Evolutionary conservation across 2,113 vertebrate species (phyloP).

Genomic region (Ramphastos sulfuratus): DNA sequence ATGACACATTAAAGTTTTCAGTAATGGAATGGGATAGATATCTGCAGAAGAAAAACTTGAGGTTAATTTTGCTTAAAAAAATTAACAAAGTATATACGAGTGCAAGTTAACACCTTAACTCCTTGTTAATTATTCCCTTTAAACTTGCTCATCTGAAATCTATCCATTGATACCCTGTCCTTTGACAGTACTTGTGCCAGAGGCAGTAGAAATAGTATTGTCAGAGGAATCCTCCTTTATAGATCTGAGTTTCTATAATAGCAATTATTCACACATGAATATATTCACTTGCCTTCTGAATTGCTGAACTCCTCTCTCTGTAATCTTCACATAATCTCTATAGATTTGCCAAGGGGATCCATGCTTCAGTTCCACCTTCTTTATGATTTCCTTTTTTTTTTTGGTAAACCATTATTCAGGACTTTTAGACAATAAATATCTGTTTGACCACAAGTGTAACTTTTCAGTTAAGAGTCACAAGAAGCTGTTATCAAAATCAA

Average conservation of each 20-base stretch:
- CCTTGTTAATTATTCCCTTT: conserved; percentile 26
- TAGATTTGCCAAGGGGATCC: conserved; percentile 21
- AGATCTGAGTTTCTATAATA: conserved; percentile 49
- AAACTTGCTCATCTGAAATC: conserved; percentile 10
- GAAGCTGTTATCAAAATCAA: neutral
- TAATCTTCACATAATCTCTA: conserved; percentile 53
- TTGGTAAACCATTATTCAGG: neutral
- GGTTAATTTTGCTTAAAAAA: neutral
- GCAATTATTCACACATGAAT: conserved; percentile 63
- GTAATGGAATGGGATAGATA: neutral
- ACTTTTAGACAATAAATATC: neutral
- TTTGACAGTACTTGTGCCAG: conserved; percentile 32
- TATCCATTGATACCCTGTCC: neutral
- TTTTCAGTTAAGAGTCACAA: neutral
- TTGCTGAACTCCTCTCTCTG: conserved; percentile 20
- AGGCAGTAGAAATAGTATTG: conserved; percentile 27
- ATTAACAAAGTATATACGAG: neutral
- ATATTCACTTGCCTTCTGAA: conserved; percentile 50
- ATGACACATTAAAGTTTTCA: neutral
- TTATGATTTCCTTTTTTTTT: neutral
- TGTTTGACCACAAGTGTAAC: neutral
- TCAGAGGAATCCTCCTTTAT: conserved; percentile 4
- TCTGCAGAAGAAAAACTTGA: neutral
- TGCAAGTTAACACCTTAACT: neutral
- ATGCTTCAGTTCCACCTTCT: neutral